Evolutionary conservation across 1,140 invertebrate genomes (phyloP).

Genomic region (Episyrphus balteatus): DNA sequence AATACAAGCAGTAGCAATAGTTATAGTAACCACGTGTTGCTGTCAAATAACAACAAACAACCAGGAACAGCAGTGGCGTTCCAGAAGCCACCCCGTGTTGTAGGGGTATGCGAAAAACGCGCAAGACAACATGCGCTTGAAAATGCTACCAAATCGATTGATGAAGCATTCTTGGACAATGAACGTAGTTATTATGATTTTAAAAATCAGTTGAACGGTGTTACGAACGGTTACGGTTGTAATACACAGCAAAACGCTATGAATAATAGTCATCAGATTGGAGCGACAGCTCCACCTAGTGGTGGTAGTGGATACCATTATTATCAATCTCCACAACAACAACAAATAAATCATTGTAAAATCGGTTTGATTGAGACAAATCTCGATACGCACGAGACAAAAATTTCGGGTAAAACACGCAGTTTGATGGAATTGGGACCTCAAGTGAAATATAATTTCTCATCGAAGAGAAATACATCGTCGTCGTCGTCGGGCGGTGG

Average conservation of each 20-base stretch:
- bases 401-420: slow-evolving; percentile 54
- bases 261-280: background rate
- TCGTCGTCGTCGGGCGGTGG: background rate
- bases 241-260: background rate
- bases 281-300: background rate
- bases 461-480: background rate
- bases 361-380: slow-evolving; percentile 74
- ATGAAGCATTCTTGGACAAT: slow-evolving; percentile 15
- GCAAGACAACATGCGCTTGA: slow-evolving; percentile 1
- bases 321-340: slow-evolving; percentile 5
- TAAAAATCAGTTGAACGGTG: slow-evolving; percentile 20
- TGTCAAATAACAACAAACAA: no score
- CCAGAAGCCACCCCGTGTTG: slow-evolving; percentile 3
- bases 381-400: slow-evolving; percentile 58
- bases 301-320: background rate
- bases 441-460: slow-evolving; percentile 9
- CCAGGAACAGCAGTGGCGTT: background rate
- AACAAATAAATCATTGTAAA: slow-evolving; percentile 8
- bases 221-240: slow-evolving; percentile 11
- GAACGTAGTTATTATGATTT: slow-evolving; percentile 23
- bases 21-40: background rate
- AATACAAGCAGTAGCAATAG: slow-evolving; percentile 1
- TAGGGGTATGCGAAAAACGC: background rate
- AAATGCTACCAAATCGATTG: background rate
- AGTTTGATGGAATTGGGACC: slow-evolving; percentile 65